Evolutionary conservation across 2,797 vertebrate species (phyloP), one percentile per base, ranked within the genome.

Genomic region (Botia kubotai): DNA sequence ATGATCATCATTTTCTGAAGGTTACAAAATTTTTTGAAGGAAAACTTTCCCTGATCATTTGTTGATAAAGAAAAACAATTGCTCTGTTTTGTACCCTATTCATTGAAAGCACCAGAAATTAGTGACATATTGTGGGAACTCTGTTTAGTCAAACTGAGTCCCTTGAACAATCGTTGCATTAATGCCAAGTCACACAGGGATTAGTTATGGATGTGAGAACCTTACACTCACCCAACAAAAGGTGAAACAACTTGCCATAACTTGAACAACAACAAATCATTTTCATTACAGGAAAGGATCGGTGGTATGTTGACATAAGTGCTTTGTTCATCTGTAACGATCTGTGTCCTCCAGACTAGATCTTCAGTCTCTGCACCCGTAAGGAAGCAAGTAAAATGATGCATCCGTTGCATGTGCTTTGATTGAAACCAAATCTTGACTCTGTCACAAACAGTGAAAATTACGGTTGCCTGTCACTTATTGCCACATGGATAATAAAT

Each of bases 401-500:
- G 2, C 23, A 63, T 63, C 14, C 6, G n/a, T 46, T 26, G 13
- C 29, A 39, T 17, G 46, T 36, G 16, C 36, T 39, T 57, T 52
- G 63, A 23, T 8, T n/a, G 4, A 21, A 50, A 26, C 14, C 66
- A 58, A 58, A 23, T 68, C 4, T 36, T 14, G 46, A 36, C 70
- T 57, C 21, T 19, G 7, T 19, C 23, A 12, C 19, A 0, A 52
- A 85, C 88, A 89, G 87, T 88, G 83, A 89, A 87, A 82, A 82
- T 88, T 89, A 87, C 89, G 89, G 83, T 84, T 89, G 81, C 86
- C 87, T 84, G 86, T 93, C 88, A 88, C 91, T 90, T 91, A 90
- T 58, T 93, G 75, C 90, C 90, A 92, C 87, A 86, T 86, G 80
- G 81, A 89, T 87, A 89, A 94, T 92, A 90, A 92, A 93, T 92